phyloP scores from a whole-genome alignment of 2,888 invertebrate species.

The Odontomyia ornata region DNA sequence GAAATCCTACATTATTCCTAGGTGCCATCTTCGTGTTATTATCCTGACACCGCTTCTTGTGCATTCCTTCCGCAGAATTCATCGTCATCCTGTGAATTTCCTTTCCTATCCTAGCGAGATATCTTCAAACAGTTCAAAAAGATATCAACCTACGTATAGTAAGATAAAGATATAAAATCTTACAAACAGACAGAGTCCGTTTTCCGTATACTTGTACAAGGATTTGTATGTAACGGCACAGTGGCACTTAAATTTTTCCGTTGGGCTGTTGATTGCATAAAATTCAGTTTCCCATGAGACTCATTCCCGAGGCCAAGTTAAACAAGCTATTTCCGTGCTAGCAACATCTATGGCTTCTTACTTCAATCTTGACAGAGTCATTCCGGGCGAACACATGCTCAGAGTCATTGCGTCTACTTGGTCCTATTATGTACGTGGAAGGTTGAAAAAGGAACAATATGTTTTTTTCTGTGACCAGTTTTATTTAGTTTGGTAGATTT shows the following conservation, averaged over 20 bases:
- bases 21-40: no score
- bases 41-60: neutral
- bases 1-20: no score
- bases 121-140: neutral
- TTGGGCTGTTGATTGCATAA: slow-evolving; percentile 40
- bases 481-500: no score
- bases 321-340: slow-evolving; percentile 30
- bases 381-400: neutral
- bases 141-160: neutral
- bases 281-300: slow-evolving; percentile 25
- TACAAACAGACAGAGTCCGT: neutral
- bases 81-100: neutral
- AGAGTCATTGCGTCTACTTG: neutral
- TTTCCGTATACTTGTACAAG: neutral
- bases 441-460: neutral
- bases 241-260: slow-evolving; percentile 43
- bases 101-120: neutral
- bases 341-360: neutral
- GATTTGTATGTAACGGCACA: neutral
- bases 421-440: neutral
- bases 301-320: slow-evolving; percentile 35
- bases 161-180: neutral
- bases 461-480: neutral
- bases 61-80: neutral
- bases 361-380: neutral